These are phyloP conservation scores for Galerucella nymphaeae DNA, from an alignment of 2,888 invertebrate species.

Conservation along the genomic window DNA sequence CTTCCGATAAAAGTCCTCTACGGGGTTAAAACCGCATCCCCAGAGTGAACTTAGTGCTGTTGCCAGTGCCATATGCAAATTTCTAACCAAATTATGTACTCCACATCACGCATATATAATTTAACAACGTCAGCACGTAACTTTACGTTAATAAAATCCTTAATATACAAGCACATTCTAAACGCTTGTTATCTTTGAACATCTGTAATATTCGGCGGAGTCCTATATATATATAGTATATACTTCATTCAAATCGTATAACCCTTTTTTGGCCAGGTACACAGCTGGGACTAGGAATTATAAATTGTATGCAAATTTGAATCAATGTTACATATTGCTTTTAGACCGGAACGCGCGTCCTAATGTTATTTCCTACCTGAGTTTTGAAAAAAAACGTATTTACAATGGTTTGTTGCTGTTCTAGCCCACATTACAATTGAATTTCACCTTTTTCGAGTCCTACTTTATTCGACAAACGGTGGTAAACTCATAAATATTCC, in stretches of 20 bases:
- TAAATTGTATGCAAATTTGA: slow-evolving; percentile 57
- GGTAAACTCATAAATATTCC: background rate
- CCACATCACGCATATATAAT: slow-evolving; percentile 64
- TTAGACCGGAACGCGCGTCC: slow-evolving; percentile 51
- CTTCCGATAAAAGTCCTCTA: slow-evolving; percentile 34
- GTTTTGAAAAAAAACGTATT: slow-evolving; percentile 28
- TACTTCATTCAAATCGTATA: slow-evolving; percentile 44
- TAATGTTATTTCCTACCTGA: slow-evolving; percentile 31
- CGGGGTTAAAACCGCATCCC: slow-evolving; percentile 45
- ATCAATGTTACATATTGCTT: slow-evolving; percentile 56
- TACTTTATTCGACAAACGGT: background rate
- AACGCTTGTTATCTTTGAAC: slow-evolving; percentile 52
- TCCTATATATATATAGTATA: slow-evolving; percentile 37
- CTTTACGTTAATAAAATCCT: background rate
- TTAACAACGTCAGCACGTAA: slow-evolving; percentile 42
- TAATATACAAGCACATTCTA: slow-evolving; percentile 12
- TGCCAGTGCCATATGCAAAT: slow-evolving; percentile 65
- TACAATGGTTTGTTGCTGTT: slow-evolving; percentile 33
- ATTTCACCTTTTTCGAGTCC: slow-evolving; percentile 14
- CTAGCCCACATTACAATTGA: slow-evolving; percentile 24
- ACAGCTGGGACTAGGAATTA: slow-evolving; percentile 50
- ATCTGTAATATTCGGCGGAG: slow-evolving; percentile 51
- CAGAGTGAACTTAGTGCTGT: slow-evolving; percentile 44
- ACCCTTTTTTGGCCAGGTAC: slow-evolving; percentile 48
- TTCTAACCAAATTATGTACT: slow-evolving; percentile 64